Evolutionary conservation across 1,140 invertebrate genomes (phyloP), one percentile per base, ranked within the genome.

Genomic region (Lucilia sericata): DNA sequence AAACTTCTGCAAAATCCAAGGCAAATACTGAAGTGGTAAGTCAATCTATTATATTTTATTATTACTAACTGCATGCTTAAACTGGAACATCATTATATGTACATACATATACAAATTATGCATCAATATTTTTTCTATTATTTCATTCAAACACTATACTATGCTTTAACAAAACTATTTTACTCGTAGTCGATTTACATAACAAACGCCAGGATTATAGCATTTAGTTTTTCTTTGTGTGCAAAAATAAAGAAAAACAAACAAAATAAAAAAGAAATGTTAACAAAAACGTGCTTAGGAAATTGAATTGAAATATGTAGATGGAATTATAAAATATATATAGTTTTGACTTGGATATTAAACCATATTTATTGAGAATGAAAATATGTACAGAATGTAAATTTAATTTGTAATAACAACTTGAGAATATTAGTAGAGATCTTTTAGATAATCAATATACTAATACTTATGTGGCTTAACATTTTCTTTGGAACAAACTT

Each of bases 1-100:
- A 85, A 86, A 82, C 85, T 92, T 83, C 91, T 89, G 60, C 84
- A 84, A 82, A 82, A 34, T 89, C 90, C 81, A 87, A 87, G 49
- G 85, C 85, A 80, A 91, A 30, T 30, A 30, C 91, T n/a, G 82
- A 82, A 65, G 30, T 55, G 82, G 82, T 82, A 82, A 82, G 82
- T 82, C 14, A 10, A 36, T 74, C 21, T 82, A 65, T 65, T 47
- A 82, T 82, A 36, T 34, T 82, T 82, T 51, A n/a, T 51, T 60
- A 70, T 10, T 70, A 8, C 19, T 21, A 21, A 19, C 19, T 25
- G 65, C 51, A 17, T 55, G 51, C 7, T 12, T 14, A 55, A 12
- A 55, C 51, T 17, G 13, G 14, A n/a, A n/a, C n/a, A 13, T 55
- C 51, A 55, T 21, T 21, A 25, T 14, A 60, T n/a, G n/a, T 17